Percentiles rank a stretch among this genome's conserved stretches.
Evolutionary conservation across 2,888 invertebrate species (phyloP).

Genomic region (Microctonus hyperodae): DNA sequence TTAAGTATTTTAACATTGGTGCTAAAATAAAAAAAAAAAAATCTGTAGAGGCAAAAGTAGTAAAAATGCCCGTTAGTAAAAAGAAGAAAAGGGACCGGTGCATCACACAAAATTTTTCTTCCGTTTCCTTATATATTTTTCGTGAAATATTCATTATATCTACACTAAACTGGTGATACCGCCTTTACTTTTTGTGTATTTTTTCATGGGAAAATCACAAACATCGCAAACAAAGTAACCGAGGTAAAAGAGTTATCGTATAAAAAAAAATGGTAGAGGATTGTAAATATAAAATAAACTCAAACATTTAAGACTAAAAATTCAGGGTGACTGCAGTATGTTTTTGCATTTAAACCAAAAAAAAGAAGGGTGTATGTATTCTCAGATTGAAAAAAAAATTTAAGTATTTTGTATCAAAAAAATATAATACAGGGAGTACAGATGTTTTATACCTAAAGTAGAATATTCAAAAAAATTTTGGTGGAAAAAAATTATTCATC

Average conservation of each 20-base stretch:
- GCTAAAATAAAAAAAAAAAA: not conserved
- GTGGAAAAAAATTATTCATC: not conserved
- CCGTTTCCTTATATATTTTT: not conserved
- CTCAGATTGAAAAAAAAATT: not conserved
- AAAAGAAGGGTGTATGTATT: not conserved
- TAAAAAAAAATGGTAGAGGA: not conserved
- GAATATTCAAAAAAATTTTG: not conserved
- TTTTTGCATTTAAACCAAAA: not conserved
- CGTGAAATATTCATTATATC: not conserved
- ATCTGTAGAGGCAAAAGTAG: not conserved
- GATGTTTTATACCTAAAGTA: not conserved
- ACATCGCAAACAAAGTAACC: not conserved
- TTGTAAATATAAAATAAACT: not conserved
- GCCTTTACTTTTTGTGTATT: not conserved
- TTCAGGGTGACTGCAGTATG: not conserved
- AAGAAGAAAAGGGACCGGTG: not conserved
- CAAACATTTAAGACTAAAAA: not conserved
- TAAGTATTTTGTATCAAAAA: not conserved
- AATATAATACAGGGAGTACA: not conserved
- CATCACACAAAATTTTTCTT: not conserved
- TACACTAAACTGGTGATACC: not conserved
- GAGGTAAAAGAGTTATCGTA: not conserved
- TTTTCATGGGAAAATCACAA: not conserved
- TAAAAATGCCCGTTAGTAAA: conserved; percentile 18
- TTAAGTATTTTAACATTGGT: conserved; percentile 6